Evolutionary conservation across 2,888 invertebrate genomes (phyloP).

Genomic region (Morinoia aosen): DNA sequence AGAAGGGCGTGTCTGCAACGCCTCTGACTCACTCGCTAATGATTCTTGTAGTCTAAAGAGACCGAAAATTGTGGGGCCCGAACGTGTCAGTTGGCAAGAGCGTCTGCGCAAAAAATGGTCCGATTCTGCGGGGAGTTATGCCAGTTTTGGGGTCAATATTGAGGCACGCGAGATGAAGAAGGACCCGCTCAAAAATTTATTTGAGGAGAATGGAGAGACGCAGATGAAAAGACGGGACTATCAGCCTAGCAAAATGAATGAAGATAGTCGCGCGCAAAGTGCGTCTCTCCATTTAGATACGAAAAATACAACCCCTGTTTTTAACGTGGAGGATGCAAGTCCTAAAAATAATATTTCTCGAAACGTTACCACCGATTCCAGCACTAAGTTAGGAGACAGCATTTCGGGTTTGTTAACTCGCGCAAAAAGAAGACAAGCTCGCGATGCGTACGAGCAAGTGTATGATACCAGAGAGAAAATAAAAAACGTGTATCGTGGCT

Average conservation of each 20-base stretch:
- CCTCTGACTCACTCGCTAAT: neutral
- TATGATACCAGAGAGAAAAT: neutral
- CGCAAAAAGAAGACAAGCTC: neutral
- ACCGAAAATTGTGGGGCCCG: neutral
- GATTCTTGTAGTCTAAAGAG: neutral
- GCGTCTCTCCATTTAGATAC: neutral
- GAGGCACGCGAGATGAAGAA: neutral
- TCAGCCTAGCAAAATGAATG: neutral
- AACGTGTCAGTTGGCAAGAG: neutral
- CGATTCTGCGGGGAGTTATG: neutral
- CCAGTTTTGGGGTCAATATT: neutral
- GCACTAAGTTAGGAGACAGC: neutral
- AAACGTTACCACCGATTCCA: neutral
- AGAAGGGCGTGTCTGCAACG: neutral
- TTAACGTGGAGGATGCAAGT: neutral
- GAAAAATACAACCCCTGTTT: neutral
- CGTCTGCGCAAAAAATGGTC: neutral
- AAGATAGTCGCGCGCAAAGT: neutral
- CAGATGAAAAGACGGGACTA: neutral
- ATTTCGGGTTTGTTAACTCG: neutral
- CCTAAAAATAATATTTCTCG: neutral
- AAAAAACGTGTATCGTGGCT: neutral
- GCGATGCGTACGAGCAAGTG: neutral
- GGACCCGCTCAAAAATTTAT: neutral
- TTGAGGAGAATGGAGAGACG: neutral